Base-by-base conservation (phyloP, 2,888 invertebrate species). In the Eupelmus urozonus region DNA sequence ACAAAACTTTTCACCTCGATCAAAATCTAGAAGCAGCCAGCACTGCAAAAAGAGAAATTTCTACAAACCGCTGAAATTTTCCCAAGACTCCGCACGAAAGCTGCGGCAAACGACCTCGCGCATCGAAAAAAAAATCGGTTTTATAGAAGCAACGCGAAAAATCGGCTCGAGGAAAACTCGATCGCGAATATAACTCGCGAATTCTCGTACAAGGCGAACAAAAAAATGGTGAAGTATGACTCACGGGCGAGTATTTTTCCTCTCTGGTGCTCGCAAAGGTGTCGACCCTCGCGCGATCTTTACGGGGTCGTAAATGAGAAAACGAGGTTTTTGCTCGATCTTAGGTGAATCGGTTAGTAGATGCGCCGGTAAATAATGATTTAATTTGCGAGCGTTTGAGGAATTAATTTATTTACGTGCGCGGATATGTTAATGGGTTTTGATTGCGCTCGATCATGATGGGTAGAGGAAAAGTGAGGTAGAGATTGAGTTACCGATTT, bases 151-250 rank as follows among this genome's bases (percentile, higher is more conserved):
- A 18, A 7, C 34, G 11, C 60, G 25, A 23, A 55, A 60, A 34
- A 34, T 34, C 34, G 34, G 29, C 20, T 40, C 51, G 18, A 65
- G 29, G 67, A 77, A 81, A 80, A 80, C 70, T 65, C 63, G 81
- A 76, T 83, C 82, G 82, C 81, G 79, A 74, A 25, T 27, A 60
- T 1, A 25, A 67, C 45, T 62, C 66, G 71, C 51, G 25, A 59
- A 74, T 74, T 74, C 57, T 70, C 65, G 59, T 78, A 23, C 73
- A 65, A 74, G 63, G 74, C 49, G 29, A 45, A 45, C 4, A n/a
- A n/a, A n/a, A n/a, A n/a, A n/a, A n/a, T n/a, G n/a, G n/a, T n/a
- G n/a, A n/a, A n/a, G n/a, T n/a, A n/a, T n/a, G n/a, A n/a, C n/a
- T 13, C 25, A 11, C n/a, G 60, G 13, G n/a, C n/a, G n/a, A 29